Evolutionary conservation across 2,888 invertebrate species (phyloP), one percentile per base, ranked within the genome.

Genomic region (Acleris holmiana): DNA sequence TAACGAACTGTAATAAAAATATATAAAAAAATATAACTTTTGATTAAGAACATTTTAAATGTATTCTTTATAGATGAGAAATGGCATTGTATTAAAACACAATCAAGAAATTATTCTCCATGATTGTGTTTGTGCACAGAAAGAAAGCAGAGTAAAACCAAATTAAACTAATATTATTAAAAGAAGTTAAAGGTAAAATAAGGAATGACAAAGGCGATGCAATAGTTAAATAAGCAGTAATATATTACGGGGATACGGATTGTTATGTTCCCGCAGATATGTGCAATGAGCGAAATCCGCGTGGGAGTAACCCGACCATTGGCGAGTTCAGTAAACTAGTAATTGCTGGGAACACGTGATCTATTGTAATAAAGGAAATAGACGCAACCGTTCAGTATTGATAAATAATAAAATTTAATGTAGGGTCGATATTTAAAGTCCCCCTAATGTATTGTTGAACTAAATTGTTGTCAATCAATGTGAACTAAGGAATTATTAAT

Each of bases 401-500:
- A 58, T 40, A 53, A 23, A 54, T 61, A 19, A 40, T 48, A 17
- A 23, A 46, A 55, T 54, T 48, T n/a, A 25, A 44, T 23, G 29
- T 25, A 49, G 19, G 23, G 44, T 44, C 55, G 65, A 51, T 17
- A 48, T 29, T 53, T 18, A 53, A 29, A 48, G 46, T 44, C 59
- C 44, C 56, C 47, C 29, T 29, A 57, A 23, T 13, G 59, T 23
- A 50, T 65, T 65, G 54, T 59, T 46, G 46, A 44, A 23, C 49
- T 19, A 54, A 65, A 65, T 65, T 46, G 54, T 65, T 65, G 55
- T 60, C 65, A 65, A 65, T 65, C 65, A 60, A 60, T 65, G 44
- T 29, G 29, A 29, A 29, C 29, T 29, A 29, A 29, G 29, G 60
- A 65, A 65, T 48, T 54, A 54, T 47, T 15, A 47, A 40, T 58